phyloP scores from a whole-genome alignment of 2,797 vertebrate species.

The Acanthiza pusilla region DNA sequence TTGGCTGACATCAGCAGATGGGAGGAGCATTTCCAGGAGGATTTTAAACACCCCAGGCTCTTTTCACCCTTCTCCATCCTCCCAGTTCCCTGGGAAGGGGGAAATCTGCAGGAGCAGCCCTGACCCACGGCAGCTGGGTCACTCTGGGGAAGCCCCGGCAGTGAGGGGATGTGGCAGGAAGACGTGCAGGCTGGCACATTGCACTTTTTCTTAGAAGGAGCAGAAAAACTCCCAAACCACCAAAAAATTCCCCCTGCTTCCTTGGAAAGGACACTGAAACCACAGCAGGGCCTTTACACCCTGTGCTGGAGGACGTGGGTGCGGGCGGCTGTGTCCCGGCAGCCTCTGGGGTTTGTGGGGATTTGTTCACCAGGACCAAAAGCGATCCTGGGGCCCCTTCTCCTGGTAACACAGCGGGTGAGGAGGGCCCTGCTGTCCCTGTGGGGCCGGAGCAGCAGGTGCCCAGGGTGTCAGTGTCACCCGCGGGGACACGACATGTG shows the following conservation, averaged over 20 bases:
- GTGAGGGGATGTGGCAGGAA: rapidly evolving
- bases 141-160: rapidly evolving
- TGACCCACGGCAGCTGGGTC: not conserved
- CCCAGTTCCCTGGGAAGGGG: not conserved
- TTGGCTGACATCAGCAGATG: not conserved
- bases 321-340: rapidly evolving
- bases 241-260: not conserved
- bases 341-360: not conserved
- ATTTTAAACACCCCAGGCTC: not conserved
- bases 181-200: not conserved
- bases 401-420: not conserved
- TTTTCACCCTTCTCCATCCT: not conserved
- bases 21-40: not conserved
- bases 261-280: not conserved
- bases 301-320: rapidly evolving
- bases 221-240: conserved; percentile 8
- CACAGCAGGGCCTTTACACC: not conserved
- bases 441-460: not conserved
- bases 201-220: not conserved
- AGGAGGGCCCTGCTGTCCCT: not conserved
- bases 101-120: not conserved
- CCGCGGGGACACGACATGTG: not conserved
- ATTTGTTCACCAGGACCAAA: not conserved
- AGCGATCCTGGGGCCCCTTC: not conserved
- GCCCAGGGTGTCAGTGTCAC: not conserved